Evolutionary conservation across 2,113 vertebrate genomes (phyloP), one percentile per base, ranked within the genome.

Genomic region (Galemys pyrenaicus): DNA sequence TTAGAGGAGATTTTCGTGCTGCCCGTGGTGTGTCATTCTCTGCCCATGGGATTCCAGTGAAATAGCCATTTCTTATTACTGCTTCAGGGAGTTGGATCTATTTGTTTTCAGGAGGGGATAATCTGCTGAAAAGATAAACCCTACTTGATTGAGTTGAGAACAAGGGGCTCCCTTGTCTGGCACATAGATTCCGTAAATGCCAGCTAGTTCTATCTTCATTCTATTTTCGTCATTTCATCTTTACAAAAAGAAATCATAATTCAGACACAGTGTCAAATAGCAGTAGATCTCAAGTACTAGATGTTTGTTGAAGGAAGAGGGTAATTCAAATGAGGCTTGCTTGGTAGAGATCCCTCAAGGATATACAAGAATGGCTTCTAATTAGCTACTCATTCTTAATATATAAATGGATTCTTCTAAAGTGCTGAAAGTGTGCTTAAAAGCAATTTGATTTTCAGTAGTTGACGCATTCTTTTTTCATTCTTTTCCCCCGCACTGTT

Each of bases 331-430:
- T 65, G 91, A 95, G 80, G 67, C 62, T 74, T 82, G 73, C 74
- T 78, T 15, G 3, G 32, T 79, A 68, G 85, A 95, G 92, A 78
- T 91, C 67, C 92, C 96, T 89, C 70, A 82, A 95, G 91, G 77
- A 90, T 92, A 51, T 62, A 84, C 74, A 87, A 92, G 78, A 95
- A 95, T 95, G 91, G 41, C 62, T 96, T 56, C 37, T 81, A 94
- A 91, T 97, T 95, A 96, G 58, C 93, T 73, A 60, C 82, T 95
- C 82, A 78, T 95, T 92, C 91, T 94, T 96, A 95, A 95, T 95
- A 92, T 92, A 95, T 83, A 90, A 96, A 97, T 88, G 93, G 81
- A 51, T 90, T 77, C 82, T 87, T 79, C 92, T 74, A 19, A 94
- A 95, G 78, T 87, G 73, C 92, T 91, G 80, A 89, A n/a, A 96